Base-by-base conservation (phyloP, 2,888 invertebrate genomes). In the Caenorhabditis sp. region DNA sequence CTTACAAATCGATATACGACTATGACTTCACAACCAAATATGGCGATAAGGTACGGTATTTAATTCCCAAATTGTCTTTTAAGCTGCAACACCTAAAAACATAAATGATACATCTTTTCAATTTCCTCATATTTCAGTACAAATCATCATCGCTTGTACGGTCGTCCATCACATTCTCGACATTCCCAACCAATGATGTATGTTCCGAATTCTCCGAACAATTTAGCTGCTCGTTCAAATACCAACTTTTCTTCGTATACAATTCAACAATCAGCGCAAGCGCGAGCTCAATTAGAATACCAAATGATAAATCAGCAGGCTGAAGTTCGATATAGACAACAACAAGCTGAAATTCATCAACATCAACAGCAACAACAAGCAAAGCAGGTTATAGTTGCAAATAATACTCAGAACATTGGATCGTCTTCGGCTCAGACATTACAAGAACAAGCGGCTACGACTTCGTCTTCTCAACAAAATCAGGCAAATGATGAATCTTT, bases 131-230 rank as follows among this genome's bases (percentile, higher is more conserved):
- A 17, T 50, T 62, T 17, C 62, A 64, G 63, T 53, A 4, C 12
- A 1, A 31, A 63, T 14, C 71, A 76, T 17, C 59, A 59, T 21
- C 60, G 59, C 20, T 17, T 76, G 2, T 72, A 72, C 56, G 69
- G 69, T 17, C 49, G 53, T 1, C 26, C 38, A 10, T 38, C 65
- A 7, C 31, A 52, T 36, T 59, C 67, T n/a, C 56, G 62, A 59
- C 60, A 31, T 1, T 1, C 25, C 12, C 63, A 60, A n/a, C 38
- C 58, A 38, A 5, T 17, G 2, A 8, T 25, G 12, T 53, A 21
- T 5, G 25, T 53, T 17, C 25, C 53, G 1, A 10, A 3, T 26
- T 27, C 53, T 21, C 53, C 57, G 26, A 2, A 25, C 23, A 23
- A 21, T 21, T 53, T 23, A 7, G 8, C 53, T 2, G 10, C 8